Conservation (phyloP, 2,888 invertebrate genomes). For the Deroplatys truncata region DNA sequence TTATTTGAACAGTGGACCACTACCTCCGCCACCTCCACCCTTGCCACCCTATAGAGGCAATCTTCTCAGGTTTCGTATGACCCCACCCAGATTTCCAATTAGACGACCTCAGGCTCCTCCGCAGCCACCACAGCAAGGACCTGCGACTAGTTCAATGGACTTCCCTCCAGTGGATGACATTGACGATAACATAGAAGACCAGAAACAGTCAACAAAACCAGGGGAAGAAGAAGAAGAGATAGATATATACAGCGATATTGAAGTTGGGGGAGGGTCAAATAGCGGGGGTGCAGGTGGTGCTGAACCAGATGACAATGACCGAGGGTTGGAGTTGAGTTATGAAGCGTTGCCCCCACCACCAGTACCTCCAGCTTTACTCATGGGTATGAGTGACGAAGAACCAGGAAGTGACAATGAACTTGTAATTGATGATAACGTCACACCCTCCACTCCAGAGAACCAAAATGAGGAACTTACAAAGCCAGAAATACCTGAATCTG, state of each 20-base stretch:
- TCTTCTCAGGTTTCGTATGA: constrained; percentile 34
- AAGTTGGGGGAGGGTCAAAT: constrained; percentile 38
- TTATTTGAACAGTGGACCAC: constrained; percentile 26
- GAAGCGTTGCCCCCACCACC: constrained; percentile 35
- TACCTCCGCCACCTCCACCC: constrained; percentile 14
- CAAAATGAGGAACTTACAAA: constrained; percentile 54
- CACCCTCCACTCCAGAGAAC: constrained; percentile 2
- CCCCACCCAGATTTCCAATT: constrained; percentile 25
- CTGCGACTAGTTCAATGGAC: constrained; percentile 28
- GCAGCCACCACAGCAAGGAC: constrained; percentile 5
- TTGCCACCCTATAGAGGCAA: constrained; percentile 29
- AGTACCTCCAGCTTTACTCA: constrained; percentile 33
- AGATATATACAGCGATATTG: constrained; percentile 61
- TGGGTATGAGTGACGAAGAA: constrained; percentile 51
- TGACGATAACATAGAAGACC: constrained; percentile 6
- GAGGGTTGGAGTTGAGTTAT: constrained; percentile 14
- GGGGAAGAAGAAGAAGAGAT: constrained; percentile 45
- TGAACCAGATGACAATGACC: constrained; percentile 13
- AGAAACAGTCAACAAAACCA: not conserved
- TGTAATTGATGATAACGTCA: constrained; percentile 48
- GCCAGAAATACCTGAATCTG: constrained; percentile 38
- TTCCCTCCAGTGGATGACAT: constrained; percentile 22
- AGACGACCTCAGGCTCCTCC: constrained; percentile 15
- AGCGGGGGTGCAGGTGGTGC: constrained; percentile 6
- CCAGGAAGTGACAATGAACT: constrained; percentile 52